Base-by-base conservation (phyloP, 2,113 vertebrate species). In the Salvelinus alpinus region DNA sequence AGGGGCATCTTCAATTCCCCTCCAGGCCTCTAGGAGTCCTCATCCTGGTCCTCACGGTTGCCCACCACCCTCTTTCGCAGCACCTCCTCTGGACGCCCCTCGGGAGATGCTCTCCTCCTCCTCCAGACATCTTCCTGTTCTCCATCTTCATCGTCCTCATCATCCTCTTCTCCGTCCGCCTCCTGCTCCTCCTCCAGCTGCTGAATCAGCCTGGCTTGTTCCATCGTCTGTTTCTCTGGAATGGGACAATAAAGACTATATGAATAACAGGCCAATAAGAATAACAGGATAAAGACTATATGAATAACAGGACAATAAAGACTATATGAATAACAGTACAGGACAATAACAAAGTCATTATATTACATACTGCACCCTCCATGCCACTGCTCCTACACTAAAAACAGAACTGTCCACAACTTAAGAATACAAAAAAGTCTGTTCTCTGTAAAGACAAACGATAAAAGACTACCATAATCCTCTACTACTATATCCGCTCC, bases 201-300 rank as follows among this genome's bases (percentile, higher is more conserved):
- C 64, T 94, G 94, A 84, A 94, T 84, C 29, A 94, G 82, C 48
- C 91, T 91, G 20, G 90, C 86, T 82, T 90, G 94, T 78, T 90
- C 94, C 89, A 80, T 90, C 0, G 91, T 64, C 64, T 93, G 88
- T 78, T 95, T 96, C 78, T 93, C 96, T 98, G 83, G 25, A 90
- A 80, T 29, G 78, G 16, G 12, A 71, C 16, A 71, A 9, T 31
- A 66, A 18, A 72, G 66, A 29, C 20, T 16, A 29, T 4, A 57
- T 18, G 48, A 5, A 68, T n/a, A 27, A 9, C 38, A 38, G 22
- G 16, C 1, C 60, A 64, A n/a, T 22, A n/a, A 62, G 31, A 31
- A 31, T 31, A 31, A 5, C 31, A 31, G 5, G 5, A 31, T 9
- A 38, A 9, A 38, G 38, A 9, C 38, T 9, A 38, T 9, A 38